Conservation (phyloP, 2,888 invertebrate genomes). For the Spicauda simplicius region DNA sequence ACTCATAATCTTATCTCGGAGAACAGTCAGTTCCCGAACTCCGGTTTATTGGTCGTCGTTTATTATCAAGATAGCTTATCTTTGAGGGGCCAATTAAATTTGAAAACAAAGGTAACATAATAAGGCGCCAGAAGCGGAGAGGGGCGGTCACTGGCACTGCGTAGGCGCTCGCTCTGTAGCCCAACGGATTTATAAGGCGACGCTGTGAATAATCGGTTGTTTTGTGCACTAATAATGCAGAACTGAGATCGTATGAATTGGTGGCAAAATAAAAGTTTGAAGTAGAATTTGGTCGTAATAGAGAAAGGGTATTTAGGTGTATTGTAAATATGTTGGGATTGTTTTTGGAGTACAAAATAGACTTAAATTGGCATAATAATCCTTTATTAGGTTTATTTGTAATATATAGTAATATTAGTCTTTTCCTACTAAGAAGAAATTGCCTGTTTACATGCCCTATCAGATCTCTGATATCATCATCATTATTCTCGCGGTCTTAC, state of each 20-base stretch:
- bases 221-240: slow-evolving; percentile 35
- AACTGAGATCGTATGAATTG: background rate
- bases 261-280: background rate
- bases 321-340: background rate
- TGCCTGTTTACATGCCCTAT: too few relatives aligned
- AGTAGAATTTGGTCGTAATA: too few relatives aligned
- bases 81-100: slow-evolving; percentile 84
- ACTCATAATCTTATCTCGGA: slow-evolving; percentile 73
- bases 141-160: slow-evolving; percentile 65
- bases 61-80: slow-evolving; percentile 84
- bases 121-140: slow-evolving; percentile 76
- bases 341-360: too few relatives aligned
- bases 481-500: too few relatives aligned
- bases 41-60: slow-evolving; percentile 83
- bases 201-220: slow-evolving; percentile 59
- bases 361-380: too few relatives aligned
- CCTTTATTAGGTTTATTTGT: too few relatives aligned
- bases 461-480: too few relatives aligned
- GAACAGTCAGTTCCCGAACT: slow-evolving; percentile 72
- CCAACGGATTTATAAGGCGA: slow-evolving; percentile 67
- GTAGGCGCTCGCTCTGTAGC: slow-evolving; percentile 78
- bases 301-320: background rate
- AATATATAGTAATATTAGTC: too few relatives aligned
- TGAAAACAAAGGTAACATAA: slow-evolving; percentile 85
- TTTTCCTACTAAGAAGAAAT: too few relatives aligned